A percentile compares a stretch with the other conserved stretches of the same genome.
Conservation (phyloP, 2,797 vertebrate species). For the Bradypus variegatus region DNA sequence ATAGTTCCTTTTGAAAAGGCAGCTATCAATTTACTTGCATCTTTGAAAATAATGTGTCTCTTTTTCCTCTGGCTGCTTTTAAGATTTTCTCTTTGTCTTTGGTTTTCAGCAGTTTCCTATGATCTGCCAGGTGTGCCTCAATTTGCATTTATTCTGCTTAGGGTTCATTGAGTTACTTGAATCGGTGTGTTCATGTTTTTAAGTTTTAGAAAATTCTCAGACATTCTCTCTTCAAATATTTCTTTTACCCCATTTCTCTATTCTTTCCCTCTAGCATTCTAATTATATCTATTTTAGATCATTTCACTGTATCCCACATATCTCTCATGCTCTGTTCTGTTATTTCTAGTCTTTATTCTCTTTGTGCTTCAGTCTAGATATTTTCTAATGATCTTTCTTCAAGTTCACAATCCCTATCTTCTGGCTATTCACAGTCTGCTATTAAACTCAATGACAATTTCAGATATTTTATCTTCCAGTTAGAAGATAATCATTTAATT, state of each 20-base stretch:
- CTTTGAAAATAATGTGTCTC: too few species aligned
- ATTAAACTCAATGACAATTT: too few species aligned
- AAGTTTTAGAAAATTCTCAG: too few species aligned
- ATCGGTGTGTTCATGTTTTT: not conserved
- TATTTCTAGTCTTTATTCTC: not conserved
- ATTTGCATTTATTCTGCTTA: not conserved
- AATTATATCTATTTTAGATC: not conserved
- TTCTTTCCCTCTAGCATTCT: not conserved
- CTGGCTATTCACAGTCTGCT: not conserved
- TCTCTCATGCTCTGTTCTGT: not conserved
- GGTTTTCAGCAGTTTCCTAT: too few species aligned
- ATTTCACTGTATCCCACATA: not conserved
- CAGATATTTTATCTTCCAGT: not conserved
- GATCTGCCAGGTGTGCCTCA: too few species aligned
- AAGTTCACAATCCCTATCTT: not conserved
- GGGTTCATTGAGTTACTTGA: not conserved
- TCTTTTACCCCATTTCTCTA: not conserved
- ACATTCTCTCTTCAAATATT: not conserved
- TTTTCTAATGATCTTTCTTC: not conserved
- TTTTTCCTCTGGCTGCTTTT: too few species aligned
- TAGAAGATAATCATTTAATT: not conserved
- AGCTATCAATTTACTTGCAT: too few species aligned
- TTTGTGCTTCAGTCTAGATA: not conserved
- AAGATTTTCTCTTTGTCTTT: too few species aligned
- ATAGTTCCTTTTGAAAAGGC: too few species aligned